These are phyloP conservation scores for Hydrozoanthus tunicans DNA, from an alignment of 64 coral and sea anemone genomes.

Conservation along the genomic window DNA sequence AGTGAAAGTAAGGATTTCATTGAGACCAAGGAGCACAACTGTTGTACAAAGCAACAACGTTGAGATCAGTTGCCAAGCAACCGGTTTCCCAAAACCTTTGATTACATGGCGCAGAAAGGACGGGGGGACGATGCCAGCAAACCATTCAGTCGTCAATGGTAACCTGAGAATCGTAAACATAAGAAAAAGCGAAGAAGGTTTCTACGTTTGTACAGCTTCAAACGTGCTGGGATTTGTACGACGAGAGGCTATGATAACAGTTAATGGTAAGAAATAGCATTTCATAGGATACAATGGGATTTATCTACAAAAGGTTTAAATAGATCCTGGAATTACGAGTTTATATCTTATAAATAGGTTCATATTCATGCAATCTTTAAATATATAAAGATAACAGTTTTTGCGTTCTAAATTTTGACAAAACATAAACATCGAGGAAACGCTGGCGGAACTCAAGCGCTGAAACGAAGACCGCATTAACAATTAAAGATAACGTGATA, in stretches of 20 bases:
- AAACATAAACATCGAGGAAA: no score
- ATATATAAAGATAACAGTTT: no score
- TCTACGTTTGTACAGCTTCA: background rate
- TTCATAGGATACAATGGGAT: no score
- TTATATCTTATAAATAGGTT: no score
- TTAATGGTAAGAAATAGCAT: background rate
- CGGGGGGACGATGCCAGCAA: background rate
- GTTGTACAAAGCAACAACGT: slow-evolving; percentile 36
- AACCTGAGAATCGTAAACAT: background rate
- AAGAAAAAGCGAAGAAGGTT: background rate
- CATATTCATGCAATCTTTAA: no score
- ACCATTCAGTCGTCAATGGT: no score
- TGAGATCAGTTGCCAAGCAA: slow-evolving; percentile 30
- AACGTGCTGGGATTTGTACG: slow-evolving; percentile 17
- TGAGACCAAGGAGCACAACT: background rate
- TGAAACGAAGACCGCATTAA: no score
- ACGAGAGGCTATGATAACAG: slow-evolving; percentile 17
- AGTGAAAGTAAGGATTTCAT: background rate
- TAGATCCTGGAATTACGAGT: no score
- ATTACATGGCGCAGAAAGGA: slow-evolving; percentile 53
- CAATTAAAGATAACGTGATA: no score
- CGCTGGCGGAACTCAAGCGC: no score
- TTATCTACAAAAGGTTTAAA: no score
- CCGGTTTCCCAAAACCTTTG: slow-evolving; percentile 33
- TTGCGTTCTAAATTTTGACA: no score